phyloP scores from a whole-genome alignment of 1,140 invertebrate genomes.

The Sipha flava region DNA sequence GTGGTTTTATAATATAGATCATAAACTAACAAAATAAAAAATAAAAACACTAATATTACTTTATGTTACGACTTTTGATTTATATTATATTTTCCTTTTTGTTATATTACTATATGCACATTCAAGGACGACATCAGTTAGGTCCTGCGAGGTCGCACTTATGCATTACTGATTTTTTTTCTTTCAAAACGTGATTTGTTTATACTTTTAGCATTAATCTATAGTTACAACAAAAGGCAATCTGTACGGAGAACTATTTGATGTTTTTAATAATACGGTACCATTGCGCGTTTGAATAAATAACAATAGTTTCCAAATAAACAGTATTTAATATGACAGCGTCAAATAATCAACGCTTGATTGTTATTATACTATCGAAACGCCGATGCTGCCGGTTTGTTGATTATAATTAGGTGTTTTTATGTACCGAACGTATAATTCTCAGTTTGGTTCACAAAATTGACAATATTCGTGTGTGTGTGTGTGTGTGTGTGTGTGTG shows the following conservation, averaged over 20 bases:
- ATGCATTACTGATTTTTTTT: neutral
- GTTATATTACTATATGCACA: neutral
- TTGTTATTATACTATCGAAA: neutral
- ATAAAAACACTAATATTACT: too few species aligned
- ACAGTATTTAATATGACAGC: neutral
- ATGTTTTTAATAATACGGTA: neutral
- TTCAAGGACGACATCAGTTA: neutral
- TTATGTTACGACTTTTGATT: too few species aligned
- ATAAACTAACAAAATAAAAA: too few species aligned
- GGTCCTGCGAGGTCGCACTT: neutral
- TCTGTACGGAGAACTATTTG: neutral
- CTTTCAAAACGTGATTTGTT: neutral
- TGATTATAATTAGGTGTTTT: neutral
- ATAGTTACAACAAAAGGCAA: neutral
- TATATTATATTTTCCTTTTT: neutral
- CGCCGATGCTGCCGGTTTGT: neutral
- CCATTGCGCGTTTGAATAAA: neutral
- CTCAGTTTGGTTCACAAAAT: neutral
- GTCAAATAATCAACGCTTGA: neutral
- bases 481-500: neutral
- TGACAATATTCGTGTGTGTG: neutral
- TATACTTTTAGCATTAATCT: neutral
- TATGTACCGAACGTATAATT: neutral
- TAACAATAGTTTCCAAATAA: neutral
- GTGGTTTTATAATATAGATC: too few species aligned